Evolutionary conservation across 2,797 vertebrate genomes (phyloP).

Genomic region (Calcarius lapponicus): DNA sequence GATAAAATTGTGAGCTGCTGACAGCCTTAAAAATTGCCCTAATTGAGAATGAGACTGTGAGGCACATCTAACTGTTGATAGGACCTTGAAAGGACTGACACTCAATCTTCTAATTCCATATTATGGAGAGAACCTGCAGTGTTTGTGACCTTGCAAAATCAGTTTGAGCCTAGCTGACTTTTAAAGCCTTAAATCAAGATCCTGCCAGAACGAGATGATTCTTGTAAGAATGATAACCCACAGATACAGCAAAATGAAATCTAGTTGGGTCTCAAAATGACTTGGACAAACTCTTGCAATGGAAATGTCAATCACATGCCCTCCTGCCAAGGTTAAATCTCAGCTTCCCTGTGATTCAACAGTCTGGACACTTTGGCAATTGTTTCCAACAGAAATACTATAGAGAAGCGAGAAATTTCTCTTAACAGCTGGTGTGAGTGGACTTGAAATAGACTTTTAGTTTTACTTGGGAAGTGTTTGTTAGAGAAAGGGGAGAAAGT

Average conservation of each 20-base stretch:
- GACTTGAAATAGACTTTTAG: not conserved
- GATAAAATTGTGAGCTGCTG: constrained; percentile 37
- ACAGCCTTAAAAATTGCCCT: constrained; percentile 58
- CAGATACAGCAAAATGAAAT: constrained; percentile 74
- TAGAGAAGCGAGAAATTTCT: not conserved
- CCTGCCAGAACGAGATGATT: constrained; percentile 63
- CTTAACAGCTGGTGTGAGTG: not conserved
- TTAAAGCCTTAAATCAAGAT: constrained; percentile 78
- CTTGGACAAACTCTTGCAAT: constrained; percentile 60
- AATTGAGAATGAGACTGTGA: constrained; percentile 52
- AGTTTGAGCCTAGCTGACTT: constrained; percentile 67
- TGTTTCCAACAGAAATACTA: constrained; percentile 27
- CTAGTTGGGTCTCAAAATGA: constrained; percentile 66
- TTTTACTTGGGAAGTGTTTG: not conserved
- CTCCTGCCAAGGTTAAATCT: constrained; percentile 68
- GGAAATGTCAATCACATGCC: constrained; percentile 73
- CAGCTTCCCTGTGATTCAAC: constrained; percentile 44
- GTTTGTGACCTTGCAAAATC: constrained; percentile 74
- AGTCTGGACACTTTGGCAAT: constrained; percentile 40
- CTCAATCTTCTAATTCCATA: constrained; percentile 56
- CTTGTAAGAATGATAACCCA: constrained; percentile 73
- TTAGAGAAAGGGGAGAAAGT: not conserved
- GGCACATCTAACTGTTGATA: constrained; percentile 23
- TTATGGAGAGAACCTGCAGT: constrained; percentile 58
- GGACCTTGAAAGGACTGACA: constrained; percentile 35